Evolutionary conservation across 2,888 invertebrate genomes (phyloP).

Genomic region (Eupithecia insigniata): DNA sequence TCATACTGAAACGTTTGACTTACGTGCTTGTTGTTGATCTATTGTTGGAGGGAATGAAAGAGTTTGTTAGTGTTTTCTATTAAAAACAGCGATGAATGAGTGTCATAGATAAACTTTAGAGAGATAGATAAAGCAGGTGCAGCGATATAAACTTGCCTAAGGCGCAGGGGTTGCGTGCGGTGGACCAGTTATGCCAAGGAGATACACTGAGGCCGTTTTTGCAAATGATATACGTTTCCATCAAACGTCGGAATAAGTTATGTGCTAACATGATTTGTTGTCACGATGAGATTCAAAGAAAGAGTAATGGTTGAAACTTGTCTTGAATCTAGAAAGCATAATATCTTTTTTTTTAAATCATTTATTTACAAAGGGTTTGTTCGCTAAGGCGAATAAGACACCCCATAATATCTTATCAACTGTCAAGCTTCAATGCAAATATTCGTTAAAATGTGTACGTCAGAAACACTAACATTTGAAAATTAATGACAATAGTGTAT

Average conservation of each 20-base stretch:
- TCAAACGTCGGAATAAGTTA: slow-evolving; percentile 63
- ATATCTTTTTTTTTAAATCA: no score
- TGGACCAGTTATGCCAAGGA: slow-evolving; percentile 76
- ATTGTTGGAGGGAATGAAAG: slow-evolving; percentile 16
- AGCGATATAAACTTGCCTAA: slow-evolving; percentile 69
- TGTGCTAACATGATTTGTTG: slow-evolving; percentile 44
- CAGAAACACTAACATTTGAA: not conserved
- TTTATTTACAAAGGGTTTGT: no score
- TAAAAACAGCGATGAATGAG: slow-evolving; percentile 61
- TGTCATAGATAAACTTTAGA: slow-evolving; percentile 48
- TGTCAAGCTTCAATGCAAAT: slow-evolving; percentile 8
- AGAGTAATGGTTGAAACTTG: slow-evolving; percentile 19
- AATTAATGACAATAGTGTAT: slow-evolving; percentile 2
- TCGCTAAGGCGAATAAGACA: no score
- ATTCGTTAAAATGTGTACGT: not conserved
- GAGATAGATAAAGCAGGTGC: slow-evolving; percentile 67
- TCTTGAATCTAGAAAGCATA: slow-evolving; percentile 9
- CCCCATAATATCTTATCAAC: slow-evolving; percentile 1
- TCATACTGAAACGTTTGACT: slow-evolving; percentile 53
- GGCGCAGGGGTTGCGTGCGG: slow-evolving; percentile 77
- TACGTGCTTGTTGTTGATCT: slow-evolving; percentile 43
- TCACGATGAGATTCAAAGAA: slow-evolving; percentile 25
- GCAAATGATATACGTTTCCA: slow-evolving; percentile 77
- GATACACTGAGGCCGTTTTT: slow-evolving; percentile 70
- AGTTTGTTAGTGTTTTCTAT: not conserved